Base-by-base conservation (phyloP, 2,797 vertebrate genomes). In the Crenichthys baileyi region DNA sequence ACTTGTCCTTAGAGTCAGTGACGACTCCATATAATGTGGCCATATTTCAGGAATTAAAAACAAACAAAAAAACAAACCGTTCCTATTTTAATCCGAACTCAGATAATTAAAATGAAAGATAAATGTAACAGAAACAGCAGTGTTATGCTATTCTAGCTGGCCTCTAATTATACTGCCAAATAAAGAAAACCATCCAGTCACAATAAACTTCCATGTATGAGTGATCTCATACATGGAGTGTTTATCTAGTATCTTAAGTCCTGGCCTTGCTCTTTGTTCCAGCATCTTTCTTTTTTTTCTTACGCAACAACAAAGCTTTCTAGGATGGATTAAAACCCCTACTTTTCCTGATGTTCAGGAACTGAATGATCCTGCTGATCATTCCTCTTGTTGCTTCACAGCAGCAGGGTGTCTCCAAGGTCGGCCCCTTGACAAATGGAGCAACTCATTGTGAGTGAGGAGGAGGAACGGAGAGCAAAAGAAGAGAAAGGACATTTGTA, bases 391-490 rank as follows among this genome's bases (percentile, higher is more conserved):
- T 73, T 11, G 13, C 76, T 75, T 78, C 71, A 82, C 80, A 91
- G 89, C 88, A 81, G 76, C 78, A 7, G 46, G 65, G 68, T 79
- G 81, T 91, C 86, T 81, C 77, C 2, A 8, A 85, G 93, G 93
- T 93, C 91, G 88, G 80, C 81, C 79, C 80, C 81, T 80, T 91
- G 88, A 94, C 93, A 93, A 94, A 94, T 91, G 91, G 79, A 83
- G 61, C 76, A 77, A 84, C 82, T 87, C 87, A 90, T 86, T 90
- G 87, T 85, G 77, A 87, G 81, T 79, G 85, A 61, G 70, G 81
- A 73, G 73, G 77, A 87, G 81, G 58, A 65, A 72, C 58, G 26
- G 48, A 76, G 79, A 83, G 87, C 75, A 79, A 80, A 83, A 80
- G 81, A 26, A 83, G 76, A 84, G 87, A 93, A 90, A 88, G 86